A percentile compares a stretch with the other conserved stretches of the same genome.
Evolutionary conservation across 2,797 vertebrate genomes (phyloP).

Genomic region (Pipistrellus pipistrellus): DNA sequence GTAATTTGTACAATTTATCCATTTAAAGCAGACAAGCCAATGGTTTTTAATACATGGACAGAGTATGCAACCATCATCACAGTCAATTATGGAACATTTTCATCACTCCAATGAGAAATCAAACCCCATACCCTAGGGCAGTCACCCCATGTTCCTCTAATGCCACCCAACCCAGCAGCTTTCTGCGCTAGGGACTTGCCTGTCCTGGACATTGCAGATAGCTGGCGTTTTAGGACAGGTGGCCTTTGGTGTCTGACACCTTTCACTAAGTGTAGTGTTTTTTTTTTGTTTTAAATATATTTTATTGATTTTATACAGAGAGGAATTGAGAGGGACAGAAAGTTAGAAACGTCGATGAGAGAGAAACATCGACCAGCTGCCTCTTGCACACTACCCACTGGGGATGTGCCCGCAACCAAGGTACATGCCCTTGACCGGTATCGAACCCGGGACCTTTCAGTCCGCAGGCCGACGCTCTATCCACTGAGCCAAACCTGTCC

Average conservation of each 20-base stretch:
- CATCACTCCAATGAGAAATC: background rate
- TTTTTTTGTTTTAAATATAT: background rate
- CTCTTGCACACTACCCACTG: no score
- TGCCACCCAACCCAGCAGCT: background rate
- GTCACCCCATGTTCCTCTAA: background rate
- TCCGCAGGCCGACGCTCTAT: no score
- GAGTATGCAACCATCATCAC: background rate
- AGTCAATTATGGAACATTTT: background rate
- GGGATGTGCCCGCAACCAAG: no score
- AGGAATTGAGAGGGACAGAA: no score
- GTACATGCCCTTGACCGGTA: no score
- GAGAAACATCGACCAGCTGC: no score
- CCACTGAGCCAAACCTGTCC: no score
- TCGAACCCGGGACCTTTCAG: no score
- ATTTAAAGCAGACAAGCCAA: background rate
- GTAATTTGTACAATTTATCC: background rate
- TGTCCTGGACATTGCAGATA: background rate
- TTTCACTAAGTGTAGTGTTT: background rate
- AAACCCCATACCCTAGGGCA: background rate
- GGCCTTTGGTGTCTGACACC: background rate
- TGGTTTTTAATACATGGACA: background rate
- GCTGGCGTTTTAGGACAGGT: background rate
- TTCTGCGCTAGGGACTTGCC: background rate
- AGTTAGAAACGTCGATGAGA: no score
- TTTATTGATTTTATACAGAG: no score